phyloP scores from a whole-genome alignment of 1,140 invertebrate species.

The Pogonomyrmex californicus region DNA sequence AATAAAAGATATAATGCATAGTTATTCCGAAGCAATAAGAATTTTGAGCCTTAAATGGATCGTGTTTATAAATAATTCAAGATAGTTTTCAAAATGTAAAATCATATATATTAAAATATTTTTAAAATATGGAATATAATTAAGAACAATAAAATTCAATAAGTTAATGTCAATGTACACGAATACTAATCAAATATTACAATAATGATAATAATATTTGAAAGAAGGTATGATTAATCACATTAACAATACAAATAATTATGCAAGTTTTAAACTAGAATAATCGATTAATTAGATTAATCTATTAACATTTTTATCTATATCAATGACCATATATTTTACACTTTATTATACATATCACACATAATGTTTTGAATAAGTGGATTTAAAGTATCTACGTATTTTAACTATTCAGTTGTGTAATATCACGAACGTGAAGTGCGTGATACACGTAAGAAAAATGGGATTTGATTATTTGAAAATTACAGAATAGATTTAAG shows the following conservation, averaged over 20 bases:
- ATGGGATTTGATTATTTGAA: background rate
- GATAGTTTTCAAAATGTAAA: background rate
- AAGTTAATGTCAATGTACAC: background rate
- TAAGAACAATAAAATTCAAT: background rate
- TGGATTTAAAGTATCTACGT: background rate
- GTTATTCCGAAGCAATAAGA: background rate
- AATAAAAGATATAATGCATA: background rate
- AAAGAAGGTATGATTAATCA: constrained; percentile 1
- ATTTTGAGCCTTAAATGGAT: background rate
- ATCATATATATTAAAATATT: background rate
- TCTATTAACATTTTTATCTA: background rate
- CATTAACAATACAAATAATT: background rate
- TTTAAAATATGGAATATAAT: background rate
- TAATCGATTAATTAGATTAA: background rate
- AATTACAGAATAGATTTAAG: background rate
- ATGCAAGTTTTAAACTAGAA: constrained; percentile 14
- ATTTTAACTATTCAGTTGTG: constrained; percentile 11
- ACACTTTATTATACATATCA: background rate
- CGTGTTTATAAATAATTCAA: background rate
- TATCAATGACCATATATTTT: too few relatives aligned
- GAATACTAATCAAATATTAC: background rate
- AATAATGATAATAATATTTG: background rate
- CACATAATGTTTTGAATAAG: background rate
- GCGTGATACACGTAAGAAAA: background rate
- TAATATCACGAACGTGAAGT: too few relatives aligned